Base-by-base conservation (phyloP, 2,113 vertebrate species). In the Clinocottus analis region DNA sequence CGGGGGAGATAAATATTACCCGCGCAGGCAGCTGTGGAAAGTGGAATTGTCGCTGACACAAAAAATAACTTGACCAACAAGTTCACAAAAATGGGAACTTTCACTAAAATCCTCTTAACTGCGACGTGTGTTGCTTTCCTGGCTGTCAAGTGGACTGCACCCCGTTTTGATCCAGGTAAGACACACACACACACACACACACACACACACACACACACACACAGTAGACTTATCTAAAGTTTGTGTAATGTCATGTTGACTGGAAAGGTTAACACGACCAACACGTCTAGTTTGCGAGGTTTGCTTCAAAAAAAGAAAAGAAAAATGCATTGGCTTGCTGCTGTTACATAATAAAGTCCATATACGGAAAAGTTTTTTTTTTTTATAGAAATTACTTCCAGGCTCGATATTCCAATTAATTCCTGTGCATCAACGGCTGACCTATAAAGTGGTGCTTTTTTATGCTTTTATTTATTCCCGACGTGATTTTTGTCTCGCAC, bases 111-210 rank as follows among this genome's bases (percentile, higher is more conserved):
- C 4, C 0, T 93, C 1, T 43, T 94, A 0, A 66, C 59, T 2
- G 87, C 87, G 77, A 3, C 91, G 35, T 75, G 58, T 64, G 88
- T 89, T 31, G 90, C 65, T 35, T 90, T 88, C 21, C 19, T 95
- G 1, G 93, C 91, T 49, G 55, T 89, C 39, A 86, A 77, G 39
- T 94, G 92, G 93, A 90, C 39, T 43, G 53, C 64, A 29, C 89
- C 93, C 0, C 67, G 77, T 3, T 95, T 95, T 72, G 49, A 91
- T 23, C 41, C 88, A 82, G 94, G 94, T 95, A 91, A 85, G 84
- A 23, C 3, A 37, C 12, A 58, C 1, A 16, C 6, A 7, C 14
- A 1, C n/a, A n/a, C n/a, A 23, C 3, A 37, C 12, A 58, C 1
- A 23, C 3, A 37, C 12, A 58, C 1, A 23, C 3, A 37, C 12